Conservation (phyloP, 2,888 invertebrate species). For the Antheraea assamensis region DNA sequence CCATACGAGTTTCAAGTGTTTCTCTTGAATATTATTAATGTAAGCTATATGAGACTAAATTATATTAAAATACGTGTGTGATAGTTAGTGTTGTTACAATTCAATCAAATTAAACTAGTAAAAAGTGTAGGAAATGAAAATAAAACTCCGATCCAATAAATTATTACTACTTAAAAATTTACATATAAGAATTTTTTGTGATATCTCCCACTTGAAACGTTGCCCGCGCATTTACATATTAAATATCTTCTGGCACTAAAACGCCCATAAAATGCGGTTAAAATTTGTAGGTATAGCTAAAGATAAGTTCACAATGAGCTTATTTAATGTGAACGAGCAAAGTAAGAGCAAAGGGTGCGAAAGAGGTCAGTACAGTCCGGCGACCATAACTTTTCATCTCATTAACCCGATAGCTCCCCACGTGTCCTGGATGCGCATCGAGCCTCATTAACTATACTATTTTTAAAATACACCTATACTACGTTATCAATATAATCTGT, state of each 20-base stretch:
- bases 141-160: no score
- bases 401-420: conserved; percentile 62
- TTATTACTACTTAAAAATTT: background rate
- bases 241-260: conserved; percentile 34
- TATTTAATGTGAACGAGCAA: conserved; percentile 64
- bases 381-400: conserved; percentile 76
- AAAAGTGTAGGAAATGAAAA: background rate
- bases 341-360: conserved; percentile 59
- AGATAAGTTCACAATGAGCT: conserved; percentile 35
- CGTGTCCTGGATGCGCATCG: conserved; percentile 67
- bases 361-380: conserved; percentile 73
- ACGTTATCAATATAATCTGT: background rate
- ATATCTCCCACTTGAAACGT: conserved; percentile 26
- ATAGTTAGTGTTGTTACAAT: background rate
- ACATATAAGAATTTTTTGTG: background rate
- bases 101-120: background rate
- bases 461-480: conserved; percentile 9
- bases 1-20: conserved; percentile 35
- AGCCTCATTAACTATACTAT: conserved; percentile 28
- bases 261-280: conserved; percentile 32
- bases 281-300: conserved; percentile 31
- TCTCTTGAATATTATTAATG: conserved; percentile 26
- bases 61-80: background rate
- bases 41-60: background rate
- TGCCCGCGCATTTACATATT: conserved; percentile 30